Conservation (phyloP, 2,113 vertebrate species). For the Panthera leo region DNA sequence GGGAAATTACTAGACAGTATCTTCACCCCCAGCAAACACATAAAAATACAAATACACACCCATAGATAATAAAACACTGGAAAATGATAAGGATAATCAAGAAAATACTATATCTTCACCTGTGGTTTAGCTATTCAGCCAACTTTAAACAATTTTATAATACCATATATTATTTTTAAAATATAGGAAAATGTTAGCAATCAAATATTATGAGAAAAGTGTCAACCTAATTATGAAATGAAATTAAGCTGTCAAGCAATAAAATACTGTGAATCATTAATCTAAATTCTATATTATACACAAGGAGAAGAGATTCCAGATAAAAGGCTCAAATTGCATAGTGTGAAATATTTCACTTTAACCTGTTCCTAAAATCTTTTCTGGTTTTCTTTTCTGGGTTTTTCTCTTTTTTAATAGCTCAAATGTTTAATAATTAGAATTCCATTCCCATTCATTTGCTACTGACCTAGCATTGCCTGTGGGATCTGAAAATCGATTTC, state of each 20-base stretch:
- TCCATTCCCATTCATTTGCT: conserved; percentile 9
- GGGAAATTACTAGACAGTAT: conserved; percentile 30
- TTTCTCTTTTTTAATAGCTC: background rate
- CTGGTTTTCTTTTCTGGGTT: background rate
- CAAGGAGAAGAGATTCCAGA: background rate
- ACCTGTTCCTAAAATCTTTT: background rate
- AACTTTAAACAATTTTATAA: conserved; percentile 9
- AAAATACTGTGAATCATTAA: background rate
- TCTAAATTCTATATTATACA: background rate
- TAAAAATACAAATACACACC: background rate
- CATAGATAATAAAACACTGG: background rate
- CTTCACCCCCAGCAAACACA: background rate
- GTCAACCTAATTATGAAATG: conserved; percentile 47
- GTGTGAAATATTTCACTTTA: background rate
- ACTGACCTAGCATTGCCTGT: background rate
- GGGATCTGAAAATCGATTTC: background rate
- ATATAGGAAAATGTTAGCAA: conserved; percentile 39
- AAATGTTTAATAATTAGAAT: background rate
- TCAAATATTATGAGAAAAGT: conserved; percentile 25
- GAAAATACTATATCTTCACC: conserved; percentile 44
- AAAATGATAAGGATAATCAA: conserved; percentile 37
- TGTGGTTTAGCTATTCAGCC: background rate
- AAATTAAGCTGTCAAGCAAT: background rate
- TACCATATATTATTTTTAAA: conserved; percentile 51
- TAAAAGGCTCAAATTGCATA: conserved; percentile 6